Percentiles rank a stretch among this genome's conserved stretches.
Conservation (phyloP, 1,140 invertebrate genomes). For the Teleogryllus occipitalis region DNA sequence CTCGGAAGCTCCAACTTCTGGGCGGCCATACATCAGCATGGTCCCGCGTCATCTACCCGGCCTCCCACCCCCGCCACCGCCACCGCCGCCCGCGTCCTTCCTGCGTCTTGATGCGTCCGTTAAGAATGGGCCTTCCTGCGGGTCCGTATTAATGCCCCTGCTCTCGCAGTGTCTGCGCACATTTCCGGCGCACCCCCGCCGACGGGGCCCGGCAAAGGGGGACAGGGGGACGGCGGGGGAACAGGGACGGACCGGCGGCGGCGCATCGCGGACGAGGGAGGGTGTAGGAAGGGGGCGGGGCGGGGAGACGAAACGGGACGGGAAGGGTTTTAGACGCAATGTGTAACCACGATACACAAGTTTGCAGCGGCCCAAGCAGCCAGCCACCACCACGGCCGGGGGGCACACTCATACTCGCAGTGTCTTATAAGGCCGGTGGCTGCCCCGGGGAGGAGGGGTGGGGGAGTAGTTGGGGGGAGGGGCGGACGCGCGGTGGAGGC, state of each 20-base stretch:
- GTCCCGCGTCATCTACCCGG: too few species aligned
- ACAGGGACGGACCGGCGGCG: too few species aligned
- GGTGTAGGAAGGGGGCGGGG: too few species aligned
- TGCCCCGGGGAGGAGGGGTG: background rate
- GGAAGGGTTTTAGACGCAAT: background rate
- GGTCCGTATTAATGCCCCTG: background rate
- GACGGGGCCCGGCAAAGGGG: too few species aligned
- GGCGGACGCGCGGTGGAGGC: too few species aligned
- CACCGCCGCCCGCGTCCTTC: background rate
- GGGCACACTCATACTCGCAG: background rate
- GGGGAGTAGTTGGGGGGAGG: background rate
- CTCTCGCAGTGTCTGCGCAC: background rate
- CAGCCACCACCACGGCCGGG: background rate
- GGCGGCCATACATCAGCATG: background rate
- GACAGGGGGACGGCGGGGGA: background rate
- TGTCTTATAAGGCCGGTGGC: background rate
- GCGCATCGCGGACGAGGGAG: too few species aligned
- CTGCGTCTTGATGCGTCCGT: background rate
- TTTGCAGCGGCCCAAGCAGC: background rate
- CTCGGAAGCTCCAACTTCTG: background rate
- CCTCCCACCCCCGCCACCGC: too few species aligned
- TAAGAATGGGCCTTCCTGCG: background rate
- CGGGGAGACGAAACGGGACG: background rate
- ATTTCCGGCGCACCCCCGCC: background rate
- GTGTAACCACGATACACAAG: constrained; percentile 3